These are phyloP conservation scores for Opisthograptis luteolata DNA, from an alignment of 2,888 invertebrate species.

Conservation along the genomic window DNA sequence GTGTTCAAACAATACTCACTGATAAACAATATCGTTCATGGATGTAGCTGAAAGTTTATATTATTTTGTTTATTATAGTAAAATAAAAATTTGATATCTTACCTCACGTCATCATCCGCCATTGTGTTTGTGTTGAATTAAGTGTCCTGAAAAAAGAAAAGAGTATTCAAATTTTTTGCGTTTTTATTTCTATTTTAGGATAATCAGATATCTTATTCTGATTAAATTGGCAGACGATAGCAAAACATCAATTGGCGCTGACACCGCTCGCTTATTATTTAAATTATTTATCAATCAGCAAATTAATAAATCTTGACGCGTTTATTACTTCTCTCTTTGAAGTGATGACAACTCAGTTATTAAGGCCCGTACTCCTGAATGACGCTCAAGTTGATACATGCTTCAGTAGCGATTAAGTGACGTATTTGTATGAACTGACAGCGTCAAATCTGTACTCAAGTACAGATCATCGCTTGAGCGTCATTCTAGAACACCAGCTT, in stretches of 20 bases:
- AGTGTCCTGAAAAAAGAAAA: constrained; percentile 81
- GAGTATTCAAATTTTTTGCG: too few relatives aligned
- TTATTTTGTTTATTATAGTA: neutral
- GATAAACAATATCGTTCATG: neutral
- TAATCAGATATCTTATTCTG: neutral
- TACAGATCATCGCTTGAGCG: too few relatives aligned
- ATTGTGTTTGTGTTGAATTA: constrained; percentile 86
- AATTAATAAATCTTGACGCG: neutral
- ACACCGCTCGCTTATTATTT: neutral
- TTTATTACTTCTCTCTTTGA: too few relatives aligned
- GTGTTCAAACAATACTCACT: neutral
- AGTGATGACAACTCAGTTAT: too few relatives aligned
- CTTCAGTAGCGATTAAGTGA: too few relatives aligned
- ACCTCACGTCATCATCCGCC: constrained; percentile 98
- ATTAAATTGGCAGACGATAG: neutral
- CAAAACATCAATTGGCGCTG: neutral
- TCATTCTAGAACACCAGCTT: too few relatives aligned
- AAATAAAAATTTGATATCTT: constrained; percentile 58
- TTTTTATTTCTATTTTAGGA: too few relatives aligned
- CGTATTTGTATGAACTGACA: too few relatives aligned
- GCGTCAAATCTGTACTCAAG: too few relatives aligned
- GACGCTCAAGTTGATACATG: too few relatives aligned
- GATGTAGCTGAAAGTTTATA: constrained; percentile 1
- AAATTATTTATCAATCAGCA: constrained; percentile 6
- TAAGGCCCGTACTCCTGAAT: too few relatives aligned